phyloP scores from a whole-genome alignment of 2,888 invertebrate genomes.

The Nomada fabriciana region DNA sequence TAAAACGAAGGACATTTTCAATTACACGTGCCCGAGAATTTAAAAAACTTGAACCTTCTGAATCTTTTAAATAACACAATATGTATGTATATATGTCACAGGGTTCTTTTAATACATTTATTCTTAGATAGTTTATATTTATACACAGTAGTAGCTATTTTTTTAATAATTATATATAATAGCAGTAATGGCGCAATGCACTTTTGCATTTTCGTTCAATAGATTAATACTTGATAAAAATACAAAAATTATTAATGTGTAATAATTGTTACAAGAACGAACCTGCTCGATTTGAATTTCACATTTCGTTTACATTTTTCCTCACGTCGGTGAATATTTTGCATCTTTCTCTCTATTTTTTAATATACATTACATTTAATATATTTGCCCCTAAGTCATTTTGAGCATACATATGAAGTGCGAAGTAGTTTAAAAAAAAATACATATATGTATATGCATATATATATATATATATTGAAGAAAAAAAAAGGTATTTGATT shows the following conservation, averaged over 20 bases:
- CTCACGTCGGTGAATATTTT: conserved; percentile 61
- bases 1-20: no score
- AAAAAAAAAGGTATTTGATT: conserved; percentile 47
- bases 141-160: conserved; percentile 80
- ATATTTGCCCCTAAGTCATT: conserved; percentile 54
- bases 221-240: conserved; percentile 82
- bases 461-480: conserved; percentile 41
- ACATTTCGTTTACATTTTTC: conserved; percentile 45
- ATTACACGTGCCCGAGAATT: neutral
- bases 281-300: conserved; percentile 67
- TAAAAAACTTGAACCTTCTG: neutral
- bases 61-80: conserved; percentile 22
- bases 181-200: conserved; percentile 79
- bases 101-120: conserved; percentile 79
- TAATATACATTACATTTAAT: conserved; percentile 66
- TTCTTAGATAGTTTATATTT: conserved; percentile 82
- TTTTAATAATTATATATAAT: conserved; percentile 76
- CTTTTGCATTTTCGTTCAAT: conserved; percentile 76
- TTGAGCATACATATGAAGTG: conserved; percentile 57
- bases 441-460: no score
- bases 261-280: conserved; percentile 78
- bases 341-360: conserved; percentile 44
- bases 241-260: conserved; percentile 82
- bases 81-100: conserved; percentile 46
- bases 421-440: conserved; percentile 51